Conservation (phyloP, 2,888 invertebrate genomes). For the Apodemia duryi region DNA sequence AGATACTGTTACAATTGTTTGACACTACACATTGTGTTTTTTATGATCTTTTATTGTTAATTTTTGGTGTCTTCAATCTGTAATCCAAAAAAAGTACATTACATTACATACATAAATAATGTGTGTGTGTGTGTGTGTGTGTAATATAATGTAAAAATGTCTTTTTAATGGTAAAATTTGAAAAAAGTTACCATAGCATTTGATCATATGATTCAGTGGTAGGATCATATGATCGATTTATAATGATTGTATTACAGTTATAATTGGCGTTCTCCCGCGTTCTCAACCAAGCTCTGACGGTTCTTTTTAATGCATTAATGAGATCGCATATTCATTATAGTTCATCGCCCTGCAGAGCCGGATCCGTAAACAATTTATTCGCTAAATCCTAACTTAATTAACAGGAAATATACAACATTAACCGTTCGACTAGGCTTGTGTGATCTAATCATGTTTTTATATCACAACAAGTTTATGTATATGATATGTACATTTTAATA, state of each 20-base stretch:
- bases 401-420: slow-evolving; percentile 17
- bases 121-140: too few species aligned
- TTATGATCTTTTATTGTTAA: neutral
- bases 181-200: too few species aligned
- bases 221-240: slow-evolving; percentile 22
- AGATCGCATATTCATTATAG: slow-evolving; percentile 46
- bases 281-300: slow-evolving; percentile 36
- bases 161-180: too few species aligned
- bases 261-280: slow-evolving; percentile 41
- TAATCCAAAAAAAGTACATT: neutral
- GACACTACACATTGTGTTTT: slow-evolving; percentile 18
- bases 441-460: neutral
- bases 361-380: slow-evolving; percentile 37
- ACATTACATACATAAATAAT: too few species aligned
- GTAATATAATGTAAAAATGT: too few species aligned
- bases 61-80: neutral
- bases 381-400: slow-evolving; percentile 22
- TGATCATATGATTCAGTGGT: slow-evolving; percentile 4
- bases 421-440: neutral
- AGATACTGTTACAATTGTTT: slow-evolving; percentile 45
- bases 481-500: neutral
- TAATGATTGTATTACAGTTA: slow-evolving; percentile 39
- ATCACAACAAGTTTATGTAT: neutral
- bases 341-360: slow-evolving; percentile 45
- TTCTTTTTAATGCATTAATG: slow-evolving; percentile 56